Conservation (phyloP, 2,888 invertebrate species). For the Anarsia innoxiella region DNA sequence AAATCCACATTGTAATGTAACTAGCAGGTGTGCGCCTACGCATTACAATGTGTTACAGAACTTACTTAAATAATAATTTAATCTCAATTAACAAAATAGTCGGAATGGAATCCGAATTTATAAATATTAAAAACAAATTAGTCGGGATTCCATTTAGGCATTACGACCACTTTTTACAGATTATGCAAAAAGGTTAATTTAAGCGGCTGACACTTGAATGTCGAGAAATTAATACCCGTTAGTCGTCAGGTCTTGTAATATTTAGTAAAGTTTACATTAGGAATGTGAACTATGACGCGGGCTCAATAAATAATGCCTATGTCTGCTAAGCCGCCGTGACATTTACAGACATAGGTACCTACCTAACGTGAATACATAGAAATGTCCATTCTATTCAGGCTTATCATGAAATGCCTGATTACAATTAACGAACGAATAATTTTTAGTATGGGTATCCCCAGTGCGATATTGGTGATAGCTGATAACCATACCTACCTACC, state of each 20-base stretch:
- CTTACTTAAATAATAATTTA: constrained; percentile 2
- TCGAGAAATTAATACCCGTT: constrained; percentile 7
- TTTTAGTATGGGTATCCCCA: no score
- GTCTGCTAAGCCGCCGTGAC: no score
- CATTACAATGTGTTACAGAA: no score
- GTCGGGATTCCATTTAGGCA: constrained; percentile 3
- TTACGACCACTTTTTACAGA: constrained; percentile 2
- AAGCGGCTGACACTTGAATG: neutral
- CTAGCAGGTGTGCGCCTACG: constrained; percentile 10
- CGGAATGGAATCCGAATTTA: neutral
- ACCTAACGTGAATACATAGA: no score
- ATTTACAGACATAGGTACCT: no score
- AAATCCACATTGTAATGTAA: no score
- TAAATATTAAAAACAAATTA: constrained; percentile 8
- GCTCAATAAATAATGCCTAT: constrained; percentile 4
- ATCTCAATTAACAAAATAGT: neutral
- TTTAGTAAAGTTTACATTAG: constrained; percentile 1
- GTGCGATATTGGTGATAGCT: no score
- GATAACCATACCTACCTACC: no score
- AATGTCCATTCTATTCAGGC: no score
- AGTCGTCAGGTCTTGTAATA: no score
- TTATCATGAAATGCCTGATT: no score
- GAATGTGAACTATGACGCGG: constrained; percentile 6
- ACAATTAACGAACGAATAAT: no score
- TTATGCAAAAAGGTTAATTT: constrained; percentile 4